Conservation (phyloP, 2,888 invertebrate species). For the Buathra laborator region DNA sequence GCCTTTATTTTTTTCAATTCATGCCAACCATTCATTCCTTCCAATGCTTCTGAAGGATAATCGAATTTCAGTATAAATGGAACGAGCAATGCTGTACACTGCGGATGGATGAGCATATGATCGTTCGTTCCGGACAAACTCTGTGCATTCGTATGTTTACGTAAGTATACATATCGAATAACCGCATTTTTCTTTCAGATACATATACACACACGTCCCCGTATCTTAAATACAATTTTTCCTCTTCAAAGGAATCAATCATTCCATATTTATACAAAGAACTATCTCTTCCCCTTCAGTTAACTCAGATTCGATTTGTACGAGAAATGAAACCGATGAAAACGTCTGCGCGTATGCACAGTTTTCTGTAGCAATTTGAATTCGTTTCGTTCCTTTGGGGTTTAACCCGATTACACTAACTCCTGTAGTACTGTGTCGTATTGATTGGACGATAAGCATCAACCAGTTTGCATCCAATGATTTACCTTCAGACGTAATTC, state of each 20-base stretch:
- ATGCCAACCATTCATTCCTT: background rate
- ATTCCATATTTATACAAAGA: too few relatives aligned
- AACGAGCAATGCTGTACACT: background rate
- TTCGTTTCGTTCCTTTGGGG: background rate
- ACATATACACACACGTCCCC: background rate
- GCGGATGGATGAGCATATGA: slow-evolving; percentile 1
- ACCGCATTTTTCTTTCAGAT: background rate
- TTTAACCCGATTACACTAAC: slow-evolving; percentile 3
- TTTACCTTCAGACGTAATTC: slow-evolving; percentile 36
- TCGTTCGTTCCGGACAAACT: slow-evolving; percentile 9
- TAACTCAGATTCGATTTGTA: too few relatives aligned
- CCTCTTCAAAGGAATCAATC: too few relatives aligned
- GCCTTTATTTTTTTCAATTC: background rate
- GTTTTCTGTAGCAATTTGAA: too few relatives aligned
- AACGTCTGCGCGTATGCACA: too few relatives aligned
- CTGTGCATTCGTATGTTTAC: background rate
- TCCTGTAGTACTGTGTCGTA: background rate
- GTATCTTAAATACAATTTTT: too few relatives aligned
- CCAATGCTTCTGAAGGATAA: background rate
- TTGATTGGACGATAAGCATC: background rate
- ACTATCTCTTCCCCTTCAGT: too few relatives aligned
- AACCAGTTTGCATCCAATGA: slow-evolving; percentile 31
- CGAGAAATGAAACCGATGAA: too few relatives aligned
- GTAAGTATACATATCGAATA: background rate
- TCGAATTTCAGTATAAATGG: slow-evolving; percentile 24